Percentiles rank a stretch among this genome's conserved stretches.
These are phyloP conservation scores for Synergus japonicus DNA, from an alignment of 2,888 invertebrate species.

Conservation along the genomic window DNA sequence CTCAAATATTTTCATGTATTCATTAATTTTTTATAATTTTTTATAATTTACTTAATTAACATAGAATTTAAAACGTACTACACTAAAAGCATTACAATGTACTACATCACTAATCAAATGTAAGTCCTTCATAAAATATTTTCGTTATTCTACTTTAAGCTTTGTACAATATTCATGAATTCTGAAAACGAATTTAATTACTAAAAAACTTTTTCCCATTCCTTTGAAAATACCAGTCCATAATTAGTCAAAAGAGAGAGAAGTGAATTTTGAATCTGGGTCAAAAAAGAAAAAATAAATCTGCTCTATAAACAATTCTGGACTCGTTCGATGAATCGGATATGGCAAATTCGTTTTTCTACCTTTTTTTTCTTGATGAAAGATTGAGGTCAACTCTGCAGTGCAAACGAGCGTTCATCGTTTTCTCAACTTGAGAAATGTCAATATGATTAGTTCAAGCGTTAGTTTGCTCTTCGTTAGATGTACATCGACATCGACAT, in stretches of 20 bases:
- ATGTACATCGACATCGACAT: neutral
- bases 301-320: neutral
- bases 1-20: neutral
- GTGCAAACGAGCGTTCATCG: constrained; percentile 9
- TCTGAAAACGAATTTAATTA: neutral
- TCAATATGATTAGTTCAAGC: constrained; percentile 17
- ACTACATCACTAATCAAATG: neutral
- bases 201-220: neutral
- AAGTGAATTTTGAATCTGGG: neutral
- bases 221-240: neutral
- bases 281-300: neutral
- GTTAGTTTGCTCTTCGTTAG: constrained; percentile 24
- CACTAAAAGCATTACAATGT: no score
- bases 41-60: neutral
- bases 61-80: neutral
- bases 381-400: constrained; percentile 3
- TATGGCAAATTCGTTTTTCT: neutral
- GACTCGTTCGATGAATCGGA: neutral
- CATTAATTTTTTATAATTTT: neutral
- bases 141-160: neutral
- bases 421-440: constrained; percentile 19
- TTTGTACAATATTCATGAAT: neutral
- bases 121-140: neutral
- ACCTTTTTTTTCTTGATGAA: neutral
- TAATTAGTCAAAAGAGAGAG: neutral